Conservation (phyloP, 2,888 invertebrate species). For the Onchidella celtica region DNA sequence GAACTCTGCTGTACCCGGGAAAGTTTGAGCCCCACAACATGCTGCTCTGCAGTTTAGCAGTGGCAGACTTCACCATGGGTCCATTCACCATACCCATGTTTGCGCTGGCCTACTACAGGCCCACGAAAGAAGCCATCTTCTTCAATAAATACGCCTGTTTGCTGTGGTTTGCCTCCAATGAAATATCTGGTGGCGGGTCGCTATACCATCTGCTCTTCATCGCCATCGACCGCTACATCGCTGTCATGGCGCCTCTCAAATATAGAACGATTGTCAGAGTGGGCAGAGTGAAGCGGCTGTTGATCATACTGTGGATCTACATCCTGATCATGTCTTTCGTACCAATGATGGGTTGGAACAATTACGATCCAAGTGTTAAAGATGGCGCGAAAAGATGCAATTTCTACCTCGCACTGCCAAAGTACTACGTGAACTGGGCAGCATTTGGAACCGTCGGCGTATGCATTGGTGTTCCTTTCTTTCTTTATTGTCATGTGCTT, state of each 20-base stretch:
- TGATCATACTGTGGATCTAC: not conserved
- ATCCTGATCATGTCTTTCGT: not conserved
- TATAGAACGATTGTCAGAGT: not conserved
- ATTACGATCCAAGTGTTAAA: not conserved
- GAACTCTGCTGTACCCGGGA: not conserved
- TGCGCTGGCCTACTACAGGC: not conserved
- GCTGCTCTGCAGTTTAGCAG: not conserved
- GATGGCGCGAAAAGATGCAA: not conserved
- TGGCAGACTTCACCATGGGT: slow-evolving; percentile 1
- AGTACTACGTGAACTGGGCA: not conserved
- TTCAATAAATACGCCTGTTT: not conserved
- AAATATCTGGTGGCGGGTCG: not conserved
- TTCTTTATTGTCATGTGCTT: not conserved
- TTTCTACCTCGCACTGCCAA: not conserved
- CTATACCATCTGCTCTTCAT: not conserved
- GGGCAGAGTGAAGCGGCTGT: not conserved
- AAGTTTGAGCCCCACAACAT: not conserved
- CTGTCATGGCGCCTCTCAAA: not conserved
- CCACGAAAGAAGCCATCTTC: not conserved
- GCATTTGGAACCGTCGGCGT: not conserved
- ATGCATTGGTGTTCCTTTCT: not conserved
- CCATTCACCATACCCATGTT: not conserved
- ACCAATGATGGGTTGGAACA: slow-evolving; percentile 25
- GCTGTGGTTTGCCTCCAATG: not conserved
- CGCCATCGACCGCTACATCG: slow-evolving; percentile 11